These are phyloP conservation scores for Aphelenchoides besseyi DNA, from an alignment of 1,140 invertebrate genomes.

Conservation along the genomic window DNA sequence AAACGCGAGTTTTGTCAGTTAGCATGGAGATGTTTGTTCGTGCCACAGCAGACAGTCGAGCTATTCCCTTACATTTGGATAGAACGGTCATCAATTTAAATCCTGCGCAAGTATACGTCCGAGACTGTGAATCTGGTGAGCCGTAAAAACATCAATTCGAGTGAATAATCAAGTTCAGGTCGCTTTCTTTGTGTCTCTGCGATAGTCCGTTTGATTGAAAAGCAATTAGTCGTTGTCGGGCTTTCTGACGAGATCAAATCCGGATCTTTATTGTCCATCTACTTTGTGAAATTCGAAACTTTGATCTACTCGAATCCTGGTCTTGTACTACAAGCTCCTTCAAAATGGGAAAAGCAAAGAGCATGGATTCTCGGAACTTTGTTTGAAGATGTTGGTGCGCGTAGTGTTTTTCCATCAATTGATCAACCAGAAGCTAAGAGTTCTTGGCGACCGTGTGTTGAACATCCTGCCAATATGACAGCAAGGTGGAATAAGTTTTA, in stretches of 20 bases:
- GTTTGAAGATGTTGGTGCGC: constrained; percentile 25
- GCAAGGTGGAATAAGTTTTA: too few relatives aligned
- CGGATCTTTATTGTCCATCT: constrained; percentile 21
- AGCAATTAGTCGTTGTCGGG: constrained; percentile 25
- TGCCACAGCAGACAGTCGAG: background rate
- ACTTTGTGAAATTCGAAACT: constrained; percentile 25
- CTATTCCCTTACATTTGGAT: constrained; percentile 20
- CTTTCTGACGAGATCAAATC: constrained; percentile 15
- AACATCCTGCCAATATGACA: constrained; percentile 17
- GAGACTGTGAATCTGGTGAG: constrained; percentile 25
- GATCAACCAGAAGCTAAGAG: constrained; percentile 9
- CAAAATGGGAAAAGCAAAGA: constrained; percentile 28
- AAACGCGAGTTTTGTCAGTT: constrained; percentile 8
- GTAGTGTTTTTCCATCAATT: constrained; percentile 27
- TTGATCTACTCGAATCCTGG: constrained; percentile 23
- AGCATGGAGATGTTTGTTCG: constrained; percentile 19
- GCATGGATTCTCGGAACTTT: constrained; percentile 26
- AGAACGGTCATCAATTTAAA: constrained; percentile 26
- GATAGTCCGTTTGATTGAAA: constrained; percentile 28
- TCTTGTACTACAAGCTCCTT: constrained; percentile 23
- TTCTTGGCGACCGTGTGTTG: constrained; percentile 20
- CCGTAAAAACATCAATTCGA: constrained; percentile 12
- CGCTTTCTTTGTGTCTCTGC: constrained; percentile 23
- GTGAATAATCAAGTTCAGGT: constrained; percentile 19
- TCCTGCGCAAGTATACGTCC: constrained; percentile 10